These are phyloP conservation scores for Drosophila kanapiae DNA, from an alignment of 1,140 invertebrate genomes.

Conservation along the genomic window DNA sequence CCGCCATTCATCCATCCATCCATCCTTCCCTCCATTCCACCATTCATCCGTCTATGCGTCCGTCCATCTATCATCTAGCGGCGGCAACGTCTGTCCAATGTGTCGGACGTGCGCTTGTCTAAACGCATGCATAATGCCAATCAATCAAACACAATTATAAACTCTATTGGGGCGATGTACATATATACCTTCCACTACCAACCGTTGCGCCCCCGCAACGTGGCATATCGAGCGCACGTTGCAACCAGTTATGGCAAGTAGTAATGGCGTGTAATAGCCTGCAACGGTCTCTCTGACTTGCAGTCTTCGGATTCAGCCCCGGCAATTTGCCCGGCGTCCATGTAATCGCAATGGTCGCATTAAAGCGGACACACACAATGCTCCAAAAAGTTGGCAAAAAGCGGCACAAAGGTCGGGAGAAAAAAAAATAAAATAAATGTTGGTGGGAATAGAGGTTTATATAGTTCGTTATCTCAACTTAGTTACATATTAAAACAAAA, in stretches of 20 bases:
- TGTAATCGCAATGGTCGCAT: constrained; percentile 32
- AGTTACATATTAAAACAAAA: background rate
- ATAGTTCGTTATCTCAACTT: constrained; percentile 6
- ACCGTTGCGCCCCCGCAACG: constrained; percentile 7
- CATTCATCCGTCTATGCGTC: constrained; percentile 7
- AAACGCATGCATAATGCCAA: constrained; percentile 68
- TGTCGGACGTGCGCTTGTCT: constrained; percentile 48
- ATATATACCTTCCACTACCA: background rate
- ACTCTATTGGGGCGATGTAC: constrained; percentile 41
- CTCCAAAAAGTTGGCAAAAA: background rate
- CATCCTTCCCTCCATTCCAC: background rate
- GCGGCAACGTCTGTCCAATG: constrained; percentile 18
- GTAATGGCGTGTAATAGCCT: constrained; percentile 36
- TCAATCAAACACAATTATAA: constrained; percentile 80
- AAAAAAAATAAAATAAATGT: constrained; percentile 1
- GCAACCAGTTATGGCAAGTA: constrained; percentile 27
- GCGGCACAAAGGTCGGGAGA: constrained; percentile 1
- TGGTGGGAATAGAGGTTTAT: background rate
- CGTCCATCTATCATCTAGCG: constrained; percentile 16
- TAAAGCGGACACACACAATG: constrained; percentile 1
- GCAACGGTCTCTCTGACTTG: constrained; percentile 46
- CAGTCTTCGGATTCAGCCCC: constrained; percentile 13
- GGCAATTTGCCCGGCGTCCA: constrained; percentile 22
- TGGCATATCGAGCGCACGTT: constrained; percentile 20
- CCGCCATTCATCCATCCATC: background rate